Percentiles rank a stretch among this genome's conserved stretches.
phyloP scores from a whole-genome alignment of 2,797 vertebrate species.

The Triplophysa bombifrons region DNA sequence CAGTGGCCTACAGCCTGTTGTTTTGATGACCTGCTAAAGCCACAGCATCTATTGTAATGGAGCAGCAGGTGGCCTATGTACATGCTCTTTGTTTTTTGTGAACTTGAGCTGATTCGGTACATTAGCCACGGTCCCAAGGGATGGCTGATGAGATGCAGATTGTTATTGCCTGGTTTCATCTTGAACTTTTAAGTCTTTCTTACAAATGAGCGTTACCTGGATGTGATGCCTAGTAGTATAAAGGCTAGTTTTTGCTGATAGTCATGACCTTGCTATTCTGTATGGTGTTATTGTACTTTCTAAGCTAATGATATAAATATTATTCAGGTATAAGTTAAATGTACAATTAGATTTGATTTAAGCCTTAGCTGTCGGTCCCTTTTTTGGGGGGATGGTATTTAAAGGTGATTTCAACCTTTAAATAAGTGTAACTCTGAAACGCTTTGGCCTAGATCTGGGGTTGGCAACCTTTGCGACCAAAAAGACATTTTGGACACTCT shows the following conservation, averaged over 20 bases:
- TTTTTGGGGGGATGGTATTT: no score
- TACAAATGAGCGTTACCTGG: neutral
- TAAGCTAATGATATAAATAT: no score
- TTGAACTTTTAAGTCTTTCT: conserved; percentile 23
- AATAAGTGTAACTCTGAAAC: no score
- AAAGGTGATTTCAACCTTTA: no score
- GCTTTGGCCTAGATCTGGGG: no score
- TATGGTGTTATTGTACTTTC: no score
- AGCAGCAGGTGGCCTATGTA: conserved; percentile 78
- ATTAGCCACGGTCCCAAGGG: conserved; percentile 70
- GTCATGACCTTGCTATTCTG: neutral
- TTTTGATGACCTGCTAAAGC: conserved; percentile 63
- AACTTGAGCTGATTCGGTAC: conserved; percentile 76
- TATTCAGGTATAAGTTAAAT: no score
- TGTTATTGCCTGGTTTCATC: conserved; percentile 58
- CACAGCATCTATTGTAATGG: conserved; percentile 68
- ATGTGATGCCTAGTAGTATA: neutral
- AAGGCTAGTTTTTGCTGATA: neutral
- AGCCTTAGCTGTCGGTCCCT: no score
- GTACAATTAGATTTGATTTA: no score
- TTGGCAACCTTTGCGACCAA: no score
- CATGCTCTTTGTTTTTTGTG: conserved; percentile 72
- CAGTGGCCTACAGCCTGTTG: conserved; percentile 61
- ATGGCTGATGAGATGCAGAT: conserved; percentile 69
- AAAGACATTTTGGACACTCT: no score